These are phyloP conservation scores for Aporophyla lueneburgensis DNA, from an alignment of 2,888 invertebrate species.

Conservation along the genomic window DNA sequence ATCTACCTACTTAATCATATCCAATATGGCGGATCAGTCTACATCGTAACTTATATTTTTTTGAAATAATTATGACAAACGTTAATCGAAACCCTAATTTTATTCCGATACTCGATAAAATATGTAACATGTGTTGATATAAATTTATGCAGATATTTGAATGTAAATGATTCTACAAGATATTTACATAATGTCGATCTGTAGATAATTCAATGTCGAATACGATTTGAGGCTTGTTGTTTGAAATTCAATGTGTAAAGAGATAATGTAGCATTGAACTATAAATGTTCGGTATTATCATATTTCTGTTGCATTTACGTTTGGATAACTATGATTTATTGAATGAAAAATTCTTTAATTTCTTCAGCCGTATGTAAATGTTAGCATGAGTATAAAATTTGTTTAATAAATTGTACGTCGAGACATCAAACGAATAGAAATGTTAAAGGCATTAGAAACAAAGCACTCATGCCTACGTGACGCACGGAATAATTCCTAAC, in stretches of 20 bases:
- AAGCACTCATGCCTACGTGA: slow-evolving; percentile 39
- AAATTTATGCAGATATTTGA: slow-evolving; percentile 71
- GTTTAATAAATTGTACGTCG: neutral
- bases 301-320: slow-evolving; percentile 42
- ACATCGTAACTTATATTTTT: slow-evolving; percentile 63
- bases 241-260: slow-evolving; percentile 61
- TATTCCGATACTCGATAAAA: slow-evolving; percentile 57
- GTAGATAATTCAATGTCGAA: slow-evolving; percentile 69
- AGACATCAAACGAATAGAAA: slow-evolving; percentile 7
- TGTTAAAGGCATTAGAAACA: slow-evolving; percentile 20
- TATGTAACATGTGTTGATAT: slow-evolving; percentile 63
- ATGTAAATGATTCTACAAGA: slow-evolving; percentile 66
- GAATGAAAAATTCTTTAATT: slow-evolving; percentile 22
- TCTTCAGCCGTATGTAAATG: neutral
- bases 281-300: slow-evolving; percentile 50
- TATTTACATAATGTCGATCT: slow-evolving; percentile 73
- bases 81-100: slow-evolving; percentile 60
- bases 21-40: slow-evolving; percentile 51
- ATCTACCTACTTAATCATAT: slow-evolving; percentile 58
- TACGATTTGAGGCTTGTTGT: slow-evolving; percentile 63
- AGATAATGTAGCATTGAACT: slow-evolving; percentile 66
- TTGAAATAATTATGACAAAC: slow-evolving; percentile 65
- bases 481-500: slow-evolving; percentile 43
- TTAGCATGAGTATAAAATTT: neutral
- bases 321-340: slow-evolving; percentile 42